Base-by-base conservation (phyloP, 37 sponge, comb jelly and placozoan species). In the Beroe ovata region DNA sequence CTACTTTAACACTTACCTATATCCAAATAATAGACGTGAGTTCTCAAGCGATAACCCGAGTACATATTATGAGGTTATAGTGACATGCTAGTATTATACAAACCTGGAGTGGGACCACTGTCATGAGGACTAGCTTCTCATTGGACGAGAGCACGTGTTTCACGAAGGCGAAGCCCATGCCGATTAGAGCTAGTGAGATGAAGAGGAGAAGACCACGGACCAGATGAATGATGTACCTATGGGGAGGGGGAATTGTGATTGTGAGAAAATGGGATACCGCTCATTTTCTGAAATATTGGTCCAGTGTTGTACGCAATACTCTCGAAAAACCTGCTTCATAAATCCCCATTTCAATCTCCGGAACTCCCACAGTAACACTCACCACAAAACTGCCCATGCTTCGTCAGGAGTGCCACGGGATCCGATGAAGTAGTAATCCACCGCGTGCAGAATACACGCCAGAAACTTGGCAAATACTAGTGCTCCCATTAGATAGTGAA, bases 61-160 rank as follows among this genome's bases (percentile, higher is more conserved):
- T n/a, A n/a, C n/a, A n/a, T n/a, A n/a, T n/a, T n/a, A n/a, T n/a
- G n/a, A n/a, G n/a, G n/a, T n/a, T n/a, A n/a, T n/a, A n/a, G n/a
- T n/a, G n/a, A n/a, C n/a, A n/a, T n/a, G n/a, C n/a, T n/a, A n/a
- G n/a, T n/a, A n/a, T n/a, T n/a, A n/a, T n/a, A n/a, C n/a, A n/a
- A n/a, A 77, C 84, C 84, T 77, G 84, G 1, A 77, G 38, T 39
- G 84, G 84, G 33, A 77, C 84, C 28, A 77, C 84, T 26, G 84
- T 77, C 54, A 16, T 23, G 4, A 77, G 84, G 23, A 77, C 28
- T n/a, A 77, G 84, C 21, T 77, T 77, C 84, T 77, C 84, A 29
- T 77, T 77, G 41, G 26, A 77, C 21, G 84, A 77, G 22, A 77
- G 38, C 28, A 77, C 84, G n/a, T 77, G 84, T 77, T 77, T 77